Evolutionary conservation across 2,888 invertebrate species (phyloP).

Genomic region (Periphyllus acericola): DNA sequence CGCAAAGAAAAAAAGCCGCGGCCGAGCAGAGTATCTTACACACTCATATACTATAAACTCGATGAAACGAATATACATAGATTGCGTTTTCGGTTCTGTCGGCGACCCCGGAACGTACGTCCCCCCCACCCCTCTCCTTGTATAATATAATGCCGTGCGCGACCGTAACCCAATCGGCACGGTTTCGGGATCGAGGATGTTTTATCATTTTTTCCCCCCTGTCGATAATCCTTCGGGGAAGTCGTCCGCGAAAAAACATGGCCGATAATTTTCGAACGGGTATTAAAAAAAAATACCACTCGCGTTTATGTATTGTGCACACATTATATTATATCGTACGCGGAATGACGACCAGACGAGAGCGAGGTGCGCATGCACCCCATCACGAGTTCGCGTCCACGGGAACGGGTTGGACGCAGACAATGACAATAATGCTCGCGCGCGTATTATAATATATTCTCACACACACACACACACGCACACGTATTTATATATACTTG

Average conservation of each 20-base stretch:
- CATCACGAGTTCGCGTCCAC: not conserved
- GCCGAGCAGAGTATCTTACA: not conserved
- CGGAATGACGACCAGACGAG: not conserved
- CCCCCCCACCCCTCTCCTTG: not conserved
- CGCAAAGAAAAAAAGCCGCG: not conserved
- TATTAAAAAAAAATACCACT: slow-evolving; percentile 8
- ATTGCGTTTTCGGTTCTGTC: not conserved
- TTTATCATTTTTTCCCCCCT: not conserved
- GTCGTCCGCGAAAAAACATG: slow-evolving; percentile 43
- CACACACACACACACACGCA: too few relatives aligned
- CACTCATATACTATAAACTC: not conserved
- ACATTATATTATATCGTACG: too few relatives aligned
- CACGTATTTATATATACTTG: not conserved
- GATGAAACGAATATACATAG: not conserved
- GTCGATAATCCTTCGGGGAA: slow-evolving; percentile 26
- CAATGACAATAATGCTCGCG: slow-evolving; percentile 17
- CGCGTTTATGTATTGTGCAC: not conserved
- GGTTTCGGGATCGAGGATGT: not conserved
- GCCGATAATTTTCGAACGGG: slow-evolving; percentile 47
- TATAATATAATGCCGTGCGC: too few relatives aligned
- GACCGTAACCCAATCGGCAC: not conserved
- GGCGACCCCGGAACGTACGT: not conserved
- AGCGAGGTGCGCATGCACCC: not conserved
- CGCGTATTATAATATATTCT: not conserved
- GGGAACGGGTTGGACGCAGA: slow-evolving; percentile 50